Conservation (phyloP, 2,888 invertebrate genomes). For the Eupithecia subfuscata region DNA sequence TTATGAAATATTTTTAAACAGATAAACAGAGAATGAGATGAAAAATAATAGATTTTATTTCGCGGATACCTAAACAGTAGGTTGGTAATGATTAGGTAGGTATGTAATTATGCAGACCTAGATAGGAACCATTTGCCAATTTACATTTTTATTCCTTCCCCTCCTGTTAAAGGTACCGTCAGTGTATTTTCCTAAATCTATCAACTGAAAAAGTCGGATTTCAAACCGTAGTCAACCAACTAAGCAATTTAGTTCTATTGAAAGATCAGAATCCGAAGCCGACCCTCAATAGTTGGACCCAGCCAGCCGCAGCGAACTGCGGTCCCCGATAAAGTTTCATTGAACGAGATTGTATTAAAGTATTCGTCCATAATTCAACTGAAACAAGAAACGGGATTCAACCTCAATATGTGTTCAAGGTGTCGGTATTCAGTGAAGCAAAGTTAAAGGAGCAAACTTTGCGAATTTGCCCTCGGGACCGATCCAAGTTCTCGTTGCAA, state of each 20-base stretch:
- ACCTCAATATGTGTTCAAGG: slow-evolving; percentile 82
- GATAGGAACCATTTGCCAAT: neutral
- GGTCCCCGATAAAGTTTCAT: slow-evolving; percentile 29
- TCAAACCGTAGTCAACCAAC: neutral
- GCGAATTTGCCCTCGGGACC: slow-evolving; percentile 77
- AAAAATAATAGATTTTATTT: neutral
- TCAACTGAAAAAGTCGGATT: neutral
- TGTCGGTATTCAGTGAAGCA: slow-evolving; percentile 79
- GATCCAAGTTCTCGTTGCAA: slow-evolving; percentile 81
- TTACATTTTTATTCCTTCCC: no score
- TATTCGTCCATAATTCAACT: slow-evolving; percentile 72
- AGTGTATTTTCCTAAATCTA: neutral
- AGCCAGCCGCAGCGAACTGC: slow-evolving; percentile 14
- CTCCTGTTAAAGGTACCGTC: neutral
- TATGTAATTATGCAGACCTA: neutral
- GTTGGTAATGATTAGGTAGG: neutral
- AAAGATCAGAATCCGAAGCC: slow-evolving; percentile 35
- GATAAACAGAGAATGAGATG: neutral
- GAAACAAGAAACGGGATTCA: slow-evolving; percentile 78
- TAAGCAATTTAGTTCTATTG: slow-evolving; percentile 31
- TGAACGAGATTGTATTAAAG: slow-evolving; percentile 64
- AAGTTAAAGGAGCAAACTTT: slow-evolving; percentile 81
- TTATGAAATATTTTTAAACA: neutral
- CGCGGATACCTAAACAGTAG: neutral
- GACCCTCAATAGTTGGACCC: slow-evolving; percentile 21